Percentiles rank a stretch among this genome's conserved stretches.
phyloP scores from a whole-genome alignment of 2,888 invertebrate species.

The Vannuccia rotundouncinata region DNA sequence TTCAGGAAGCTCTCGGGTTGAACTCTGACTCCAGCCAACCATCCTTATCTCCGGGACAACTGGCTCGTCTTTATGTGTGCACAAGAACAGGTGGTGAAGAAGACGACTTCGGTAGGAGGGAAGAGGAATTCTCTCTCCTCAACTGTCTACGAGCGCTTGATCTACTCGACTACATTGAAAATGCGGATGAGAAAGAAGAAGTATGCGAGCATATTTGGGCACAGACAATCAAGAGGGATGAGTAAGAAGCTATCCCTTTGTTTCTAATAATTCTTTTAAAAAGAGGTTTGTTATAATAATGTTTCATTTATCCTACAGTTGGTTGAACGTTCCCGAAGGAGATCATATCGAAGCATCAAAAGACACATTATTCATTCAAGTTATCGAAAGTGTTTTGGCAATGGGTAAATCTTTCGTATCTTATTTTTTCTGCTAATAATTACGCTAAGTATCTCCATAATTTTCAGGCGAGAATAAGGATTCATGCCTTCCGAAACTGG shows the following conservation, averaged over 20 bases:
- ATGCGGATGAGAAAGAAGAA: neutral
- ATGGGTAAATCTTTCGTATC: neutral
- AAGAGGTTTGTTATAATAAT: neutral
- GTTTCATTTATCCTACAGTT: neutral
- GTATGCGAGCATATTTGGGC: neutral
- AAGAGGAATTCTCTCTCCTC: neutral
- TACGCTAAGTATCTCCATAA: too few species aligned
- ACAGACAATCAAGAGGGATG: neutral
- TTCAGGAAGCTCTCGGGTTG: neutral
- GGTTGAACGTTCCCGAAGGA: neutral
- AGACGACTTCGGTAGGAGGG: neutral
- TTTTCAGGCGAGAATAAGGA: neutral
- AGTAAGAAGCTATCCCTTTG: neutral
- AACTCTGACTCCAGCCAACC: neutral
- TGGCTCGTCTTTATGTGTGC: neutral
- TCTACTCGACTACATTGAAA: neutral
- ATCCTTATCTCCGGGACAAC: neutral
- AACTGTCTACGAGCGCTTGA: neutral
- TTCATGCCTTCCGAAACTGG: neutral
- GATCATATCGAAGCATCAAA: neutral
- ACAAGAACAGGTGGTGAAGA: neutral
- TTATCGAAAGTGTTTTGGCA: neutral
- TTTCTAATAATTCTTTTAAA: neutral
- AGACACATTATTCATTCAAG: neutral
- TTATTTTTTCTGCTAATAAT: too few species aligned